Evolutionary conservation across 1,140 invertebrate genomes (phyloP), one percentile per base, ranked within the genome.

Genomic region (Sesamia nonagrioides): DNA sequence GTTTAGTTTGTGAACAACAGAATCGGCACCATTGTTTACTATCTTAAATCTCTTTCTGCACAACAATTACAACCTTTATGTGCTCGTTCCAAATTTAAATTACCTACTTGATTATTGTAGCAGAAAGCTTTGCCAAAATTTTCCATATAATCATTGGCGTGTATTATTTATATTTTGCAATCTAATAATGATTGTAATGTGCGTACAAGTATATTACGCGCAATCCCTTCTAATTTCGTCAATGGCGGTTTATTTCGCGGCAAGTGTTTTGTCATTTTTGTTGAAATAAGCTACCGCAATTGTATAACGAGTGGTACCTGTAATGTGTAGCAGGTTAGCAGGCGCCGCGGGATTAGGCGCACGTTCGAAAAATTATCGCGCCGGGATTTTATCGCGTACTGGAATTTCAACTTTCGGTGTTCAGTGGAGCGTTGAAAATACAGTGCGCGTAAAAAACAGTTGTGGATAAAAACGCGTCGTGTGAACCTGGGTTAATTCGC

Each of bases 181-280:
- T 68, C 21, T 40, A 76, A 66, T 76, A 63, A 76, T 68, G n/a
- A 54, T 77, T 76, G 54, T 50, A 58, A 63, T 71, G 48, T 63
- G 45, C 58, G 42, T 75, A 50, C 58, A 74, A 61, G 56, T 75
- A 77, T 66, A 40, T 27, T 56, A 77, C 60, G 48, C 60, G 18
- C 60, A 45, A 60, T 54, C 45, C 74, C 60, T 77, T 66, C 60
- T 77, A 68, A 77, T 77, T 77, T 77, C 74, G 61, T 68, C 74
- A 77, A 77, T 68, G 45, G 37, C 40, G 69, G 52, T 63, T 33
- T 56, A 77, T 68, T 68, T 68, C 48, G 60, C 74, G 33, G 45
- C 45, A 21, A 52, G 33, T 66, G 61, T 77, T 76, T 76, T 77
- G 74, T 68, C 61, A 77, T 61, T 61, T 76, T 74, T 54, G 74